Evolutionary conservation across 37 sponge, comb jelly and placozoan species (phyloP).

Genomic region (Aplysina aerophoba): DNA sequence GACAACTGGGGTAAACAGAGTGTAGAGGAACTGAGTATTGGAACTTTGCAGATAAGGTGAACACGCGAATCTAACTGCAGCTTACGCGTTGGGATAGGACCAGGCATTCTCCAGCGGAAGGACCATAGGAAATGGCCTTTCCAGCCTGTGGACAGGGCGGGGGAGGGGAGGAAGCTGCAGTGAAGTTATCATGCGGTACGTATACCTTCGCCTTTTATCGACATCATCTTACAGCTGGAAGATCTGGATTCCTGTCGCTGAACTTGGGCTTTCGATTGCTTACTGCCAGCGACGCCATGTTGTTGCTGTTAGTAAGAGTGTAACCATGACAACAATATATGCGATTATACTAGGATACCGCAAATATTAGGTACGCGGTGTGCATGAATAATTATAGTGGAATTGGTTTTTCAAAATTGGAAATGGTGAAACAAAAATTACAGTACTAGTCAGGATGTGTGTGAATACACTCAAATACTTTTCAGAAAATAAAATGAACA

Average conservation of each 20-base stretch:
- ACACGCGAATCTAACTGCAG: background rate
- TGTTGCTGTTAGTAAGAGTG: background rate
- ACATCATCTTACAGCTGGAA: conserved; percentile 61
- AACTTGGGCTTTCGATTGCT: conserved; percentile 16
- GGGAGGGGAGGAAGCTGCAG: too few species aligned
- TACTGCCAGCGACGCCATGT: background rate
- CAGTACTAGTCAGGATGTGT: too few species aligned
- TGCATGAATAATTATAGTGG: too few species aligned
- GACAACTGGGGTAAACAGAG: background rate
- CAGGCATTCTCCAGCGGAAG: conserved; percentile 70
- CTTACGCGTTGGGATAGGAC: conserved; percentile 12
- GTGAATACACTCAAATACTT: too few species aligned
- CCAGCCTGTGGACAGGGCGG: conserved; percentile 66
- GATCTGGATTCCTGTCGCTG: conserved; percentile 63
- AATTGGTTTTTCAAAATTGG: too few species aligned
- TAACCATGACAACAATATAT: background rate
- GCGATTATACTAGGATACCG: too few species aligned
- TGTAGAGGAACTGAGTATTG: background rate
- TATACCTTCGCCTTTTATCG: too few species aligned
- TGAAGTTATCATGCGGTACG: too few species aligned
- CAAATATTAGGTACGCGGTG: too few species aligned
- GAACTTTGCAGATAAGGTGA: background rate
- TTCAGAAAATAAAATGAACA: too few species aligned
- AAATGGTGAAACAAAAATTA: too few species aligned
- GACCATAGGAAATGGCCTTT: conserved; percentile 52